A percentile compares a stretch with the other conserved stretches of the same genome.
Evolutionary conservation across 2,113 vertebrate genomes (phyloP).

Genomic region (Murina feae): DNA sequence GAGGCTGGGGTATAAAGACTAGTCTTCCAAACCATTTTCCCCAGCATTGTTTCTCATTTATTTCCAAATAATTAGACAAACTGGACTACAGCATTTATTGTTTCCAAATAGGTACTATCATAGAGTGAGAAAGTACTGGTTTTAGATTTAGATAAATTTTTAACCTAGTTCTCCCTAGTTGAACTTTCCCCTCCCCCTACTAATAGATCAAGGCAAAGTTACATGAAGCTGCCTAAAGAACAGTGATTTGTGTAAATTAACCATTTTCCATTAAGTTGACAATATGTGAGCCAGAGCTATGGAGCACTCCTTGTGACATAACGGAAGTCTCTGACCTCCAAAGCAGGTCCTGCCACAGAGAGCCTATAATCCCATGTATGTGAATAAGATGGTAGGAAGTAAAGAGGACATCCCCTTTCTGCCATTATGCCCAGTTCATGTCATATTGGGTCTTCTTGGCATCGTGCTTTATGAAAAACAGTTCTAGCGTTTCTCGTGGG

Average conservation of each 20-base stretch:
- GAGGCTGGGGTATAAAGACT: neutral
- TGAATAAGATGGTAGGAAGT: neutral
- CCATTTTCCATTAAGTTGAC: neutral
- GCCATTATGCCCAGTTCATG: neutral
- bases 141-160: neutral
- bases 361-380: accelerated
- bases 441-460: no score
- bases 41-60: neutral
- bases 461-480: neutral
- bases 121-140: neutral
- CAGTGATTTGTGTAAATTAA: neutral
- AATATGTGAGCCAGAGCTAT: accelerated
- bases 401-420: neutral
- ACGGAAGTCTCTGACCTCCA: neutral
- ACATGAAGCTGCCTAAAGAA: neutral
- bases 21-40: neutral
- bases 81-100: neutral
- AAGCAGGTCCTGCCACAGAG: neutral
- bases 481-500: neutral
- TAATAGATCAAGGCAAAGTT: neutral
- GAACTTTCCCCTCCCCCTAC: neutral
- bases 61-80: neutral
- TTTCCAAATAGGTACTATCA: neutral
- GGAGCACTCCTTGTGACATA: accelerated
- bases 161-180: neutral